Conservation (phyloP, 2,888 invertebrate species). For the Idaea straminata region DNA sequence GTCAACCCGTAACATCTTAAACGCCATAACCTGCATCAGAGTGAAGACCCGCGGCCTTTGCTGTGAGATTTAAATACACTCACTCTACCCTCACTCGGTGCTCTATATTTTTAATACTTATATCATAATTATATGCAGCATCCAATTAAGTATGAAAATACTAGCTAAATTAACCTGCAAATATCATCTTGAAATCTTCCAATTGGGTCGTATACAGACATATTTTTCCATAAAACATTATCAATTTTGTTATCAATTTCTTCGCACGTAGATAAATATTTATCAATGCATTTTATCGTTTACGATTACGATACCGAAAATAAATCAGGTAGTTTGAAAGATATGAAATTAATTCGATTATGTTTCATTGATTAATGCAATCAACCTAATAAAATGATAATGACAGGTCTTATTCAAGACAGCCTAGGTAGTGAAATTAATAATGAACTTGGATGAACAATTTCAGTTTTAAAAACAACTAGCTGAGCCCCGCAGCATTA, state of each 20-base stretch:
- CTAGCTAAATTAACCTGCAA: neutral
- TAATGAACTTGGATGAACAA: too few species aligned
- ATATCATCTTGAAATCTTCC: neutral
- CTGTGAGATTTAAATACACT: too few species aligned
- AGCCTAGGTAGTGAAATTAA: neutral
- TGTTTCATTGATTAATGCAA: neutral
- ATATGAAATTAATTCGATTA: neutral
- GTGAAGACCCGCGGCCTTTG: too few species aligned
- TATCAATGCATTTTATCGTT: neutral
- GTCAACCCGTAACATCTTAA: too few species aligned
- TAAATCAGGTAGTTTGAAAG: conserved; percentile 3
- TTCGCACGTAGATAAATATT: neutral
- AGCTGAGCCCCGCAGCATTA: too few species aligned
- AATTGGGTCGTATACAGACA: neutral
- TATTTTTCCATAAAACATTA: neutral
- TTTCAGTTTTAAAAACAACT: too few species aligned
- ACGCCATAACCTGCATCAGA: too few species aligned
- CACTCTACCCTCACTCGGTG: too few species aligned
- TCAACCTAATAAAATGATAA: neutral
- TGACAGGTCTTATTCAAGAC: neutral
- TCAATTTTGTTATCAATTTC: neutral
- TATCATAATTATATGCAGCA: too few species aligned
- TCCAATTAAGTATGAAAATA: too few species aligned
- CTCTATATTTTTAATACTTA: too few species aligned
- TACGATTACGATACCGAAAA: neutral